phyloP scores from a whole-genome alignment of 2,797 vertebrate species.

The Pipistrellus kuhlii region DNA sequence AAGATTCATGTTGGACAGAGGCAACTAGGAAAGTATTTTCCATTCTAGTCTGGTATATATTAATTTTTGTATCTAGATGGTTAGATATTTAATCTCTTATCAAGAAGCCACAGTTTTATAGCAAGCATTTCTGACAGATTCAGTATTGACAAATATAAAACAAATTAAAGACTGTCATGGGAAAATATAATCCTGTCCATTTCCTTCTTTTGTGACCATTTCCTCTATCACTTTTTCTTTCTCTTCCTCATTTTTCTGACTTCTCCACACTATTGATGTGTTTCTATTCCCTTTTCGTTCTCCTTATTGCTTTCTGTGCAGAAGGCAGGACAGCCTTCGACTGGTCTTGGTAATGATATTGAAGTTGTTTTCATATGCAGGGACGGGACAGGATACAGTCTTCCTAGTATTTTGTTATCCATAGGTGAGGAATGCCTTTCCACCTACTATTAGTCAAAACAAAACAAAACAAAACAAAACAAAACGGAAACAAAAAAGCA shows the following conservation, averaged over 20 bases:
- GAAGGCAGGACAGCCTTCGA: background rate
- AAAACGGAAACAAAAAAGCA: background rate
- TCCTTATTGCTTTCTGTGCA: background rate
- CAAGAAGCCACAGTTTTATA: constrained; percentile 24
- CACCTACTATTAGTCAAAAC: background rate
- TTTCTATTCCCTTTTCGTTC: background rate
- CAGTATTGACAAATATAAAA: background rate
- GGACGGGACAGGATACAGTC: background rate
- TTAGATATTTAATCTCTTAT: background rate
- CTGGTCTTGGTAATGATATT: constrained; percentile 27
- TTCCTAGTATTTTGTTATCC: background rate
- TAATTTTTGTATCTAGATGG: background rate
- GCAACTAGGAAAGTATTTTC: background rate
- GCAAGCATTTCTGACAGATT: constrained; percentile 2
- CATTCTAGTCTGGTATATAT: background rate
- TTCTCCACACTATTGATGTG: background rate
- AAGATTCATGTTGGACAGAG: background rate
- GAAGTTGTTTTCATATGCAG: constrained; percentile 12
- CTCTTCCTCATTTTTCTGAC: background rate
- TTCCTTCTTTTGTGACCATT: background rate
- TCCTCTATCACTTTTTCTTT: background rate
- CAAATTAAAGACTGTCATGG: background rate
- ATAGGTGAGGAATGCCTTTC: background rate
- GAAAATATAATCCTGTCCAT: background rate
- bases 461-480: background rate